Evolutionary conservation across 2,888 invertebrate species (phyloP), one percentile per base, ranked within the genome.

Genomic region (Mechanitis messenoides): DNA sequence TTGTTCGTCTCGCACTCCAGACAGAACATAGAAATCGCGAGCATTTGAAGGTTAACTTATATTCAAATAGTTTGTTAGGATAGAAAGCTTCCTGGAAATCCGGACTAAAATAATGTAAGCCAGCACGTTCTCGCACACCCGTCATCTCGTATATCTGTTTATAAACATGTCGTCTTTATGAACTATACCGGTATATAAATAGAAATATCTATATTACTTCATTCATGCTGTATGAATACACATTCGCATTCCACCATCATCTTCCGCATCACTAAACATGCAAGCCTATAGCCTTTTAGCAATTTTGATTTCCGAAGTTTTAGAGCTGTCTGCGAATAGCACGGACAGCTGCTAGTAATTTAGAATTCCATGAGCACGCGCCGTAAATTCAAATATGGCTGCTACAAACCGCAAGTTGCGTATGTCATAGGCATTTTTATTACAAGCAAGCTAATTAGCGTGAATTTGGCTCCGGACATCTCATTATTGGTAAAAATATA

Each of bases 41-140:
- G 62, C 77, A 75, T 75, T 79, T 84, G 83, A 87, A 87, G 87
- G 87, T 88, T 85, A 86, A 80, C 81, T 78, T 68, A 71, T 75
- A 74, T 77, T 71, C 69, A 74, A 79, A 76, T 77, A 71, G 70
- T 68, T 73, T 75, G 75, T 69, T 69, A 71, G 68, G 20, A 75
- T 74, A 74, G 61, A 68, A 72, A 70, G 73, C 74, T 86, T 86
- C 85, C 80, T 78, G 81, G 81, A 84, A 84, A 76, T 72, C 63
- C 60, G 62, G 68, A 69, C 68, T 71, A 68, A 72, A 74, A 75
- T 78, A 50, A 47, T 47, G 28, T 50, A 28, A 31, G 31, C 31
- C 31, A 80, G 74, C 75, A 75, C 73, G 72, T 75, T 76, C 75
- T 72, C 73, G 78, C 76, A 74, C 76, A 74, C 76, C 78, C 50